Evolutionary conservation across 2,888 invertebrate species (phyloP).

Genomic region (Ganaspis brasiliensis): DNA sequence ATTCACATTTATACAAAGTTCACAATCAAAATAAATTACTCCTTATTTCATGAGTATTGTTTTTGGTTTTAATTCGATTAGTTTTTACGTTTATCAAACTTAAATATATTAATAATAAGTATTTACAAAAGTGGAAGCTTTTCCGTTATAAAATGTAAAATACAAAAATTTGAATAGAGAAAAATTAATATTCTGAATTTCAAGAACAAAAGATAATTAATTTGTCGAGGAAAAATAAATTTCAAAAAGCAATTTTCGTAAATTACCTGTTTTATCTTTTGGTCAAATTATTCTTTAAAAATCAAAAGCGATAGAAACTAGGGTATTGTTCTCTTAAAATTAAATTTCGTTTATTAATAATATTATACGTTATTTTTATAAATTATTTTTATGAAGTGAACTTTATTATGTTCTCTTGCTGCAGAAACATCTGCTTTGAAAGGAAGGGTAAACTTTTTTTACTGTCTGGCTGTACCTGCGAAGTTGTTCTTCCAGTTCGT

Average conservation of each 20-base stretch:
- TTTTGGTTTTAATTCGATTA: too few relatives aligned
- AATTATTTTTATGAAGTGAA: neutral
- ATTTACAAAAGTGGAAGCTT: too few relatives aligned
- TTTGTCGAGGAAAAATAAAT: too few relatives aligned
- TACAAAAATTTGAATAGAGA: too few relatives aligned
- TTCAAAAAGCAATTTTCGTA: neutral
- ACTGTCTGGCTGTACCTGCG: neutral
- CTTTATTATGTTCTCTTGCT: neutral
- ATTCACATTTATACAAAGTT: too few relatives aligned
- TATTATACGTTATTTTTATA: neutral
- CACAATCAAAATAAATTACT: too few relatives aligned
- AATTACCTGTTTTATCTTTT: neutral
- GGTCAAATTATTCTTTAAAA: neutral
- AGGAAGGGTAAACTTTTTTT: neutral
- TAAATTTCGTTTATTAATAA: neutral
- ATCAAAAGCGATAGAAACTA: neutral
- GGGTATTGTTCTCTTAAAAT: neutral
- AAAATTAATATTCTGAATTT: too few relatives aligned
- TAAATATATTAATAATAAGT: too few relatives aligned
- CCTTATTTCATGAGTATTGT: too few relatives aligned
- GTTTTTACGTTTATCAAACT: too few relatives aligned
- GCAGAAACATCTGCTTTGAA: neutral
- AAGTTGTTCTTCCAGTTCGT: conserved; percentile 6
- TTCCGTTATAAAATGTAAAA: too few relatives aligned
- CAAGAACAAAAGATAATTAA: too few relatives aligned